A percentile compares a stretch with the other conserved stretches of the same genome.
Conservation (phyloP, 2,888 invertebrate genomes). For the Volucella inflata region DNA sequence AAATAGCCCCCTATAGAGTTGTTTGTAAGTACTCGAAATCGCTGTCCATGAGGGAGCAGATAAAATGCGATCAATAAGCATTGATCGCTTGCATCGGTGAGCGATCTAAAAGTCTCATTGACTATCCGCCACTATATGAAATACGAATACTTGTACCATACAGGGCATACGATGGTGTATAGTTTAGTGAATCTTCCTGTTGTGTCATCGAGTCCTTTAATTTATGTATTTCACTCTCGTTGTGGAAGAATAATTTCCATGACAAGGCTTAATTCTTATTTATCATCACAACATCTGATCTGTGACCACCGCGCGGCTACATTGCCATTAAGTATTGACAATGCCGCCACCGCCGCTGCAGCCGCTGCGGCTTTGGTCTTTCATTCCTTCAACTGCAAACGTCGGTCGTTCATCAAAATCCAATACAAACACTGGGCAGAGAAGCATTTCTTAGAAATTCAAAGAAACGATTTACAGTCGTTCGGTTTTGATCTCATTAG, state of each 20-base stretch:
- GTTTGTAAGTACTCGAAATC: constrained; percentile 75
- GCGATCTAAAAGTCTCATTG: constrained; percentile 34
- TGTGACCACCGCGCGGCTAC: constrained; percentile 64
- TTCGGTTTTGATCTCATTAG: constrained; percentile 73
- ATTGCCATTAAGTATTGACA: constrained; percentile 12
- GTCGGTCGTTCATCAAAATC: constrained; percentile 9
- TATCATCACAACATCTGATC: constrained; percentile 72
- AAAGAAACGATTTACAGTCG: constrained; percentile 41
- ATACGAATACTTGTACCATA: background rate
- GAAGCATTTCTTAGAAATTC: constrained; percentile 44
- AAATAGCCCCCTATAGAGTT: constrained; percentile 76
- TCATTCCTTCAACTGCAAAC: constrained; percentile 41
- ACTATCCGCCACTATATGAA: background rate
- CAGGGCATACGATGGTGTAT: background rate
- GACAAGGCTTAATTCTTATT: constrained; percentile 73
- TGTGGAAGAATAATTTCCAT: constrained; percentile 64
- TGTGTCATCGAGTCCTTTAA: constrained; percentile 70
- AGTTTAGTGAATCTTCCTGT: constrained; percentile 31
- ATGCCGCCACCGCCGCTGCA: constrained; percentile 45
- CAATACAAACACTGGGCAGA: constrained; percentile 22
- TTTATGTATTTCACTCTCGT: constrained; percentile 74
- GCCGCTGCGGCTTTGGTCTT: background rate
- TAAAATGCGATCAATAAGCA: constrained; percentile 72
- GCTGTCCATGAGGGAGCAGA: constrained; percentile 61
- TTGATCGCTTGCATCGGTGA: constrained; percentile 65